Conservation (phyloP, 2,888 invertebrate species). For the Pterostichus niger region DNA sequence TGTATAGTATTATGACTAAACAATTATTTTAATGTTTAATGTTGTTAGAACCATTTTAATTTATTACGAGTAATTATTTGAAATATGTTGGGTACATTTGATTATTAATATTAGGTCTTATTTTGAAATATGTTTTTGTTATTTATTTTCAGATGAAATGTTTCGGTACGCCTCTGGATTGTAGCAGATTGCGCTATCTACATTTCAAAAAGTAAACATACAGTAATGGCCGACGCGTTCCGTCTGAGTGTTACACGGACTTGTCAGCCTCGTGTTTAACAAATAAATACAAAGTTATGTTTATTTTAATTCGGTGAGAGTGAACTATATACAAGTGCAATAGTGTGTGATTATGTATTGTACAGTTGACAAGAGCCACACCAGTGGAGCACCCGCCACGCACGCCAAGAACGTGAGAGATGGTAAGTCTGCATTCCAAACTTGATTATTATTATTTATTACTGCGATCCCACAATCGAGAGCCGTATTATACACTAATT, state of each 20-base stretch:
- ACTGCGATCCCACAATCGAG: neutral
- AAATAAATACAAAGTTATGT: constrained; percentile 74
- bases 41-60: too few species aligned
- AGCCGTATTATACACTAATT: constrained; percentile 5
- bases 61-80: neutral
- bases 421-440: constrained; percentile 80
- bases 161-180: constrained; percentile 22
- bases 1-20: too few species aligned
- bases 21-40: too few species aligned
- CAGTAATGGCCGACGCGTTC: constrained; percentile 75
- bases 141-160: neutral
- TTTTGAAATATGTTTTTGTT: neutral
- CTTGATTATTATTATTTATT: constrained; percentile 56
- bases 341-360: constrained; percentile 83
- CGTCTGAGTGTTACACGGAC: constrained; percentile 64
- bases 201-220: constrained; percentile 73
- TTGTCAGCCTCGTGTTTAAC: constrained; percentile 67
- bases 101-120: neutral
- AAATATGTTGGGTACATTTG: neutral
- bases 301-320: constrained; percentile 82
- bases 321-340: constrained; percentile 76
- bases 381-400: constrained; percentile 87
- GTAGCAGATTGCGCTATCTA: constrained; percentile 72
- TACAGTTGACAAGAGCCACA: constrained; percentile 87
- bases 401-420: constrained; percentile 87